Evolutionary conservation across 2,797 vertebrate species (phyloP), one percentile per base, ranked within the genome.

Genomic region (Synanceia verrucosa): DNA sequence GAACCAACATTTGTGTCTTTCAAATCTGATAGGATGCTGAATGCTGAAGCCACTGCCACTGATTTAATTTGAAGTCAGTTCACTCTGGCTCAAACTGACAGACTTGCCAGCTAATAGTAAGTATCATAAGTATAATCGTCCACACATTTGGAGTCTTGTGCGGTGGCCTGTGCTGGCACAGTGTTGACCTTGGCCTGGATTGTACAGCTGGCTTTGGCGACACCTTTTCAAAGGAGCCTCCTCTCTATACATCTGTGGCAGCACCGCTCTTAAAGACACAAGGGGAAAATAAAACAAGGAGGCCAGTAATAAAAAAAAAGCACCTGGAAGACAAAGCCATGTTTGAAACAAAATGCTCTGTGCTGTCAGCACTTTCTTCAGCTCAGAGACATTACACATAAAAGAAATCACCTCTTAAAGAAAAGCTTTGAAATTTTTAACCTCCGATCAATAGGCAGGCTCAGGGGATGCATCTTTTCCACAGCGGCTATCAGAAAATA

Each of bases 301-400:
- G 34, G 67, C 73, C 71, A 83, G 84, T 90, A 82, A 46, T 64
- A 43, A 19, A 52, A 28, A 50, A 31, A 76, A 63, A 66, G 70
- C 88, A 93, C 91, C 91, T 91, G 88, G 88, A 82, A 81, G 80
- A 74, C 68, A 90, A 81, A 82, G 60, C 26, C 1, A 69, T 48
- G 82, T 84, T 83, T 82, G 60, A 78, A 81, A 90, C 78, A 73
- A 82, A 86, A 79, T 50, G 65, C 76, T 78, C 75, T 60, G 70
- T 85, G 67, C 61, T 53, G 82, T 93, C 90, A 92, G 90, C 91
- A 82, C 77, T 89, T 92, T 82, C 58, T 72, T 56, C 65, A 24
- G 81, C 85, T 55, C 46, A 21, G 81, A 83, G 86, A 89, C 81
- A 55, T 68, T 52, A 44, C 66, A 83, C 79, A 83, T 83, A 65